These are phyloP conservation scores for Sinohyriopsis cumingii DNA, from an alignment of 2,888 invertebrate genomes.

Conservation along the genomic window DNA sequence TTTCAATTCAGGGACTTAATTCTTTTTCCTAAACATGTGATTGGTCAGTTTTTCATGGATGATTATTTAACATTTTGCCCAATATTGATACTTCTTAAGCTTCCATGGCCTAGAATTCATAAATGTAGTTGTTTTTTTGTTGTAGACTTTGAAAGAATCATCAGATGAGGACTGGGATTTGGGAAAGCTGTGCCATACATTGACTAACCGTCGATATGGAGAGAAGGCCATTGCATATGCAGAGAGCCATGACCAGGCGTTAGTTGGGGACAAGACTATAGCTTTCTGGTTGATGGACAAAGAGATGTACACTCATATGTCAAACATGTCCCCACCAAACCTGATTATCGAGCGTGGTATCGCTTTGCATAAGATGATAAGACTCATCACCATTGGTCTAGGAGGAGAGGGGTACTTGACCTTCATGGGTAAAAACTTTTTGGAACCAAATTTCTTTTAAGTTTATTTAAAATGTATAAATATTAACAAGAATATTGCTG, in stretches of 20 bases:
- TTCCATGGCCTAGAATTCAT: no score
- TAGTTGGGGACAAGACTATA: conserved; percentile 91
- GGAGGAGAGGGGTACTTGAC: conserved; percentile 99
- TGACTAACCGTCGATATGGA: conserved; percentile 95
- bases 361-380: conserved; percentile 96
- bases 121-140: conserved; percentile 1
- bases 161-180: conserved; percentile 96
- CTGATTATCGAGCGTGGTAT: conserved; percentile 90
- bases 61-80: no score
- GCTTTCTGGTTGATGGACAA: conserved; percentile 99
- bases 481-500: no score
- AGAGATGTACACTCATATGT: conserved; percentile 98
- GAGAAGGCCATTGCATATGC: conserved; percentile 98
- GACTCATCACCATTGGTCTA: conserved; percentile 91
- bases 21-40: no score
- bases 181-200: conserved; percentile 89
- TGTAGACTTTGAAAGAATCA: conserved; percentile 72
- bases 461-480: no score
- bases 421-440: conserved; percentile 85
- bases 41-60: no score
- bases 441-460: background rate
- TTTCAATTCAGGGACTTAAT: no score
- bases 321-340: conserved; percentile 74
- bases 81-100: no score
- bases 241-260: conserved; percentile 96